Evolutionary conservation across 2,797 vertebrate genomes (phyloP).

Genomic region (Salmo trutta): DNA sequence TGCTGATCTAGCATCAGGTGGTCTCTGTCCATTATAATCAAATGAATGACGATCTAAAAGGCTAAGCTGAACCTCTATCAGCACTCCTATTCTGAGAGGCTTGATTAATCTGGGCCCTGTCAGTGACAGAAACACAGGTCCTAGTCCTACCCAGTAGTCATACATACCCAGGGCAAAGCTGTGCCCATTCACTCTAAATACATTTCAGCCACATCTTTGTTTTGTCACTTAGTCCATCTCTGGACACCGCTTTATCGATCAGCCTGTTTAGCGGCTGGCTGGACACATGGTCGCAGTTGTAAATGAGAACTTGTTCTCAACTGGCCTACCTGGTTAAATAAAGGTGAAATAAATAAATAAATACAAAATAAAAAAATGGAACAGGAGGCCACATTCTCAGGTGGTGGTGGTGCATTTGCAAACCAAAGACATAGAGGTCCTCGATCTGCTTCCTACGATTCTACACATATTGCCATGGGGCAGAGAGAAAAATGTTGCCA

Average conservation of each 20-base stretch:
- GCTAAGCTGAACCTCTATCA: not conserved
- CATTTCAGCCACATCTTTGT: conserved; percentile 12
- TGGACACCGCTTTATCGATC: conserved; percentile 35
- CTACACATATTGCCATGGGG: too few species aligned
- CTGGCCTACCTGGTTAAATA: too few species aligned
- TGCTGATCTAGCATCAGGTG: not conserved
- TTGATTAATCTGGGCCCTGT: not conserved
- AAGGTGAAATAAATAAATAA: too few species aligned
- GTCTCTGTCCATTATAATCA: too few species aligned
- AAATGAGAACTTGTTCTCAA: too few species aligned
- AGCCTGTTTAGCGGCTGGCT: conserved; percentile 31
- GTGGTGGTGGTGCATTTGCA: not conserved
- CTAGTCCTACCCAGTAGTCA: not conserved
- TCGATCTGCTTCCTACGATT: too few species aligned
- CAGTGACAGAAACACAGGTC: not conserved
- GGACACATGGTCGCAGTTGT: not conserved
- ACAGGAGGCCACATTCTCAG: not conserved
- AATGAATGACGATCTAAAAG: too few species aligned
- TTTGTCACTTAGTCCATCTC: not conserved
- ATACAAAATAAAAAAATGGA: too few species aligned
- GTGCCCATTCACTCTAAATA: conserved; percentile 18
- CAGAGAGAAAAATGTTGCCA: too few species aligned
- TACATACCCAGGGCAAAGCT: conserved; percentile 16
- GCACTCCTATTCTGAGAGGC: not conserved
- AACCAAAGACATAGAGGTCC: not conserved